Evolutionary conservation across 2,797 vertebrate species (phyloP).

Genomic region (Trichosurus vulpecula): DNA sequence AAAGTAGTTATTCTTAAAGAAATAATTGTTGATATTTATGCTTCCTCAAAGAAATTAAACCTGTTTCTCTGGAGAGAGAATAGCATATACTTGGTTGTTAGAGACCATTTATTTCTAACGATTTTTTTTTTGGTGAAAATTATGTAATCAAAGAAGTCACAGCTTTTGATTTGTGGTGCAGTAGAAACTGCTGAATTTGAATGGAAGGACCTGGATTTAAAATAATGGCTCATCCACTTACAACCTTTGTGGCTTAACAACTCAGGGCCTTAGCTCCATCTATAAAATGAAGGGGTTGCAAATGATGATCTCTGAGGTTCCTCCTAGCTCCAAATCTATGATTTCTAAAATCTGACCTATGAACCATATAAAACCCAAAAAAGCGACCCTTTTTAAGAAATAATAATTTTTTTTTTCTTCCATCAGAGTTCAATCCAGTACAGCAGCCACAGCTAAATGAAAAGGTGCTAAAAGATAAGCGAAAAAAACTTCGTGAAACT

Average conservation of each 20-base stretch:
- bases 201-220: neutral
- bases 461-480: slow-evolving; percentile 97
- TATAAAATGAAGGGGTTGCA: neutral
- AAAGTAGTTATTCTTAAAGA: neutral
- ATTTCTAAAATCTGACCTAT: neutral
- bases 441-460: slow-evolving; percentile 94
- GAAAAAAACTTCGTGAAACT: slow-evolving; percentile 97
- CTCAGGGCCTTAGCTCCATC: neutral
- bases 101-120: neutral
- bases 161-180: neutral
- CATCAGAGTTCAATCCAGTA: slow-evolving; percentile 96
- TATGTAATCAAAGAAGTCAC: neutral
- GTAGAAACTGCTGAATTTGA: neutral
- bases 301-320: neutral
- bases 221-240: neutral
- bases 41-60: neutral
- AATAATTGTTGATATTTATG: neutral
- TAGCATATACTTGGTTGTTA: neutral
- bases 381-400: slow-evolving; percentile 23
- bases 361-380: neutral
- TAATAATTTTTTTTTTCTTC: slow-evolving; percentile 25
- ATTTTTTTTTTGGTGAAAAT: neutral
- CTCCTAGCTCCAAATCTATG: neutral
- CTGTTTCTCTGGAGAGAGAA: neutral
- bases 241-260: neutral